Base-by-base conservation (phyloP, 1,140 invertebrate genomes). In the Arctopsyche grandis region DNA sequence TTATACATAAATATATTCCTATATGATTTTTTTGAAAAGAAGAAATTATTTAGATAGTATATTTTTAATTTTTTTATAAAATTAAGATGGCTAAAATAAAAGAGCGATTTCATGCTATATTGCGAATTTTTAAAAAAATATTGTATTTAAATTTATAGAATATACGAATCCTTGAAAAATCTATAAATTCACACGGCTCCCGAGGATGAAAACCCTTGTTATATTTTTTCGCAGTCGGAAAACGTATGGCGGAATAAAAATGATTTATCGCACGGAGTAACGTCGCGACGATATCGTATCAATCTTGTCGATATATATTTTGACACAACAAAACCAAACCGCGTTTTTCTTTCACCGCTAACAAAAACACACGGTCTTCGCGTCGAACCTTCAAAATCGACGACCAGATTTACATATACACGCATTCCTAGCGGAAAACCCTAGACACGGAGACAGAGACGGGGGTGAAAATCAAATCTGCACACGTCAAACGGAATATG, bases 401-500 rank as follows among this genome's bases (percentile, higher is more conserved):
- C 29, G 29, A 38, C 3, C 29, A 38, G 16, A 52, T 52, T 52
- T 52, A 52, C 16, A 52, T 52, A 52, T 52, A 10, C 16, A 12
- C 10, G 10, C 1, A 52, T 5, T 14, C 1, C 4, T 3, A 1
- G 16, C 16, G 16, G 16, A n/a, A n/a, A n/a, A n/a, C n/a, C n/a
- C n/a, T n/a, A n/a, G 10, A 52, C 12, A 14, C 48, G 16, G 1
- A 1, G 48, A 10, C 12, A 1, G 16, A 12, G 12, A 52, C 3
- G 48, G 12, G 10, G 16, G 48, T 4, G n/a, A 46, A 73, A 78
- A 70, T 78, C 77, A 70, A 70, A 71, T 78, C 69, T 56, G 69
- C 66, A 70, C n/a, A 78, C 52, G 69, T 70, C 77, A 78, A 71
- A 78, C 56, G 77, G 69, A 78, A 78, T 78, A 78, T 63, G 77